Evolutionary conservation across 2,888 invertebrate genomes (phyloP).

Genomic region (Harmothoe impar): DNA sequence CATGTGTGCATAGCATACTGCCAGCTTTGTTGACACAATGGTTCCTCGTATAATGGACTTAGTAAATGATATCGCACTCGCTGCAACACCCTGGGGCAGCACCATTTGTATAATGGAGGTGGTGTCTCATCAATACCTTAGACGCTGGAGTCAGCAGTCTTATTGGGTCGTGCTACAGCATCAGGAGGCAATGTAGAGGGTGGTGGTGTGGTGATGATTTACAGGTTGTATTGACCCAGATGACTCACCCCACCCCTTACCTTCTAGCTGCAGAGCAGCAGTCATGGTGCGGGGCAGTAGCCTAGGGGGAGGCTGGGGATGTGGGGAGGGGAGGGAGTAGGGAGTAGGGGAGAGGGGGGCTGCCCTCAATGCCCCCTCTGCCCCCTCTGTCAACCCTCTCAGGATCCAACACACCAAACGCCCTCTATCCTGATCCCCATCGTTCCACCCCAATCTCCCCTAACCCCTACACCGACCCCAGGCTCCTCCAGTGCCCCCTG

Average conservation of each 20-base stretch:
- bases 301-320: not conserved
- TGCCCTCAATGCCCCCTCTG: constrained; percentile 16
- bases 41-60: too few relatives aligned
- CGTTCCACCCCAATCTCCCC: constrained; percentile 26
- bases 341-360: not conserved
- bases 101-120: too few relatives aligned
- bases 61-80: too few relatives aligned
- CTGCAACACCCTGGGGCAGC: too few relatives aligned
- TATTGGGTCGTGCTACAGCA: not conserved
- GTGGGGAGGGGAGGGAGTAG: not conserved
- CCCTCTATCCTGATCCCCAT: not conserved
- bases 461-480: not conserved
- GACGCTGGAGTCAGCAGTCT: too few relatives aligned
- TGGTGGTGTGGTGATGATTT: constrained; percentile 7
- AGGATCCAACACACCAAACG: not conserved
- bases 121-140: too few relatives aligned
- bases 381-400: constrained; percentile 12
- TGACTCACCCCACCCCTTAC: not conserved
- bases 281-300: not conserved
- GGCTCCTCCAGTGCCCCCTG: not conserved
- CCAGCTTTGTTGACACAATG: too few relatives aligned
- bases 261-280: not conserved
- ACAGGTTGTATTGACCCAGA: constrained; percentile 39
- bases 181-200: not conserved
- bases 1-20: too few relatives aligned